phyloP scores from a whole-genome alignment of 2,113 vertebrate species.

The Cryptomyrus ogoouensis region DNA sequence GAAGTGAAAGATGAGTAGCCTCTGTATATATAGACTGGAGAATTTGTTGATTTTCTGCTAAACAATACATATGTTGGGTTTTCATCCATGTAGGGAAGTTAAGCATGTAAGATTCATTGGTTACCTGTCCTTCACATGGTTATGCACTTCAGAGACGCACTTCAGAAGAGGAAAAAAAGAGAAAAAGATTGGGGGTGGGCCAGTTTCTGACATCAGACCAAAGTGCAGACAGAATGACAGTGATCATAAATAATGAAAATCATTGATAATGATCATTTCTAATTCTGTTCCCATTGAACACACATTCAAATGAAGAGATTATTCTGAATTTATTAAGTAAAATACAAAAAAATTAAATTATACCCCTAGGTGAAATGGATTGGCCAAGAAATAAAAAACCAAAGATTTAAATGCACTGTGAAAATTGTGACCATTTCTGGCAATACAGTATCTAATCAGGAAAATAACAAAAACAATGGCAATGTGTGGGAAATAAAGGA shows the following conservation, averaged over 20 bases:
- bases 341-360: background rate
- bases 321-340: background rate
- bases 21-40: background rate
- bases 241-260: background rate
- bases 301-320: background rate
- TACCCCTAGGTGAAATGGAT: background rate
- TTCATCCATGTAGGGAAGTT: background rate
- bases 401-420: background rate
- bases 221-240: background rate
- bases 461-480: background rate
- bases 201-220: background rate
- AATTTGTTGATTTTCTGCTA: background rate
- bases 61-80: background rate
- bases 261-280: background rate
- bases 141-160: background rate
- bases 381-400: background rate
- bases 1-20: background rate
- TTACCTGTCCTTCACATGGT: background rate
- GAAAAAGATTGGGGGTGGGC: background rate
- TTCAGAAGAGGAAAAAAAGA: background rate
- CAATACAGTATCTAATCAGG: background rate
- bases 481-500: background rate
- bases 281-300: background rate
- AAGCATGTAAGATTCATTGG: background rate
- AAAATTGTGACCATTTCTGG: background rate